phyloP scores from a whole-genome alignment of 2,113 vertebrate species.

The Nothocercus nigrocapillus region DNA sequence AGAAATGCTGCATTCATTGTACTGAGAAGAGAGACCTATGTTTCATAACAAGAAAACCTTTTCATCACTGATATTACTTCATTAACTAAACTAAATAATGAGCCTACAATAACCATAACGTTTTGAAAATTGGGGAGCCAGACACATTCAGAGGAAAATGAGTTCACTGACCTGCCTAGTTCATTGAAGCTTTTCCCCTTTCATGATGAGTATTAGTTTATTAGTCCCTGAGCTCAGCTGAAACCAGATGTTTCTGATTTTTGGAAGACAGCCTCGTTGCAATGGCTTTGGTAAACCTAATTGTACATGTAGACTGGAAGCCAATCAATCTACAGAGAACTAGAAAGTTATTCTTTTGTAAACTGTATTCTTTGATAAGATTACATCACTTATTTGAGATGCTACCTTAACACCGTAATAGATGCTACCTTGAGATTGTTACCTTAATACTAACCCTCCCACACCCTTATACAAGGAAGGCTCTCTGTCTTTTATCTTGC shows the following conservation, averaged over 20 bases:
- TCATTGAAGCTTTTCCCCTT: constrained; percentile 31
- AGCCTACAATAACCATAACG: background rate
- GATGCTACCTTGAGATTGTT: background rate
- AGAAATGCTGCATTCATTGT: background rate
- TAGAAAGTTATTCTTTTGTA: background rate
- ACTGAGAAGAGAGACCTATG: background rate
- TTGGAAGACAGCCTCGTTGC: background rate
- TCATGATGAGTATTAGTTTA: constrained; percentile 38
- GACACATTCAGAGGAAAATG: constrained; percentile 8
- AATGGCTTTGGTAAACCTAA: background rate
- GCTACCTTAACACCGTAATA: background rate
- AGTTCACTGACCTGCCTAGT: constrained; percentile 38
- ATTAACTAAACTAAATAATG: constrained; percentile 20
- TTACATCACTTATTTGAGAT: background rate
- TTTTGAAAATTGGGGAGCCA: background rate
- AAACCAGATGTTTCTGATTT: constrained; percentile 52
- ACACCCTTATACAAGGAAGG: background rate
- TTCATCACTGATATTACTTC: background rate
- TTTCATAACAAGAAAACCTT: background rate
- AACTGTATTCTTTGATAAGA: background rate
- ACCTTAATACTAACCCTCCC: background rate
- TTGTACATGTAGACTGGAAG: background rate
- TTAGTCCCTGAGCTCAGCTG: constrained; percentile 27
- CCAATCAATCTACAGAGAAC: background rate
- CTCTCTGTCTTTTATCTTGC: background rate